Evolutionary conservation across 1,140 invertebrate species (phyloP), one percentile per base, ranked within the genome.

Genomic region (Drosophila azteca): DNA sequence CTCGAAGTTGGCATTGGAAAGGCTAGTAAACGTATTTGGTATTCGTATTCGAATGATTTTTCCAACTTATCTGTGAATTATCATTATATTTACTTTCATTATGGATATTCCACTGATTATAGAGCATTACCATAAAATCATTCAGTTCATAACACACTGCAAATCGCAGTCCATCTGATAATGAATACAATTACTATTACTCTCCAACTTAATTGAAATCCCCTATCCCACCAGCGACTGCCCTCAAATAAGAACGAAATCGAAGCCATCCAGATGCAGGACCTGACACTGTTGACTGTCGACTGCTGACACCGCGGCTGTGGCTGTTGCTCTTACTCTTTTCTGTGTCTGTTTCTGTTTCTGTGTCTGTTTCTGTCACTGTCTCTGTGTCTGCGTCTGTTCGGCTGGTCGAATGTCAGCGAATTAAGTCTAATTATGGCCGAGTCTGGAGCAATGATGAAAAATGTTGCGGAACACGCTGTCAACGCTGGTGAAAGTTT

Each of bases 391-490:
- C 31, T 9, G 31, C 9, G 9, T 35, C 31, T 9, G 4, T 39
- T 39, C 35, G 35, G 11, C 3, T 39, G 35, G 69, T 74, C 82
- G 77, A 81, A 76, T 75, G 78, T 87, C 82, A 82, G 74, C 67
- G 70, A 78, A 87, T 85, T 81, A 85, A 78, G 74, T 81, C 66
- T 72, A 81, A 85, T 85, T 87, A 85, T 77, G 59, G 54, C 60
- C 43, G 77, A 75, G 72, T 87, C 71, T 67, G 66, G 26, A 55
- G 65, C 66, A 46, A 75, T 78, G 74, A 64, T 59, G 62, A 61
- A 74, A 74, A 87, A 85, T 87, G 61, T 77, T 81, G 55, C 80
- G 82, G 69, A 82, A 74, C 57, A 74, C 59, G 77, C 82, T 85
- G 77, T 73, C 84, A 73, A 61, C 81, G 68, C 54, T 67, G 81